Percentiles rank a stretch among this genome's conserved stretches.
phyloP scores from a whole-genome alignment of 2,888 invertebrate species.

The Octonoba sinensis region DNA sequence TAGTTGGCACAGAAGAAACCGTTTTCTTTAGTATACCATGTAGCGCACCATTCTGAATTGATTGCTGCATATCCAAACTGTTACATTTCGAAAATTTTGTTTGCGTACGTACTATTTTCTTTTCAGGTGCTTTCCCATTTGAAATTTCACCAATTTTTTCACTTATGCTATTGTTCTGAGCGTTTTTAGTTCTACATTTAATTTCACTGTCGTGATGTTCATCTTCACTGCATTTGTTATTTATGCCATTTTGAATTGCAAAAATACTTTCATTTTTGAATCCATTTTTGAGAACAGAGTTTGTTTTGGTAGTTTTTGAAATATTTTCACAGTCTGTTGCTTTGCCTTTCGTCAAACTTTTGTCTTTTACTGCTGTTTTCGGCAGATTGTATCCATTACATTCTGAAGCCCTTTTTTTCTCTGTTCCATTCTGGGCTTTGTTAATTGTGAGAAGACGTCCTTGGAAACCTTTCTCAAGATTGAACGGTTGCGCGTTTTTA shows the following conservation, averaged over 20 bases:
- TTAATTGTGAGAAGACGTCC: constrained; percentile 57
- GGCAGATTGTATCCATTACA: constrained; percentile 13
- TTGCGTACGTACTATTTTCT: background rate
- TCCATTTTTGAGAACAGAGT: background rate
- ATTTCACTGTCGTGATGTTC: constrained; percentile 4
- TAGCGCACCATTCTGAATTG: background rate
- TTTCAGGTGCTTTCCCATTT: background rate
- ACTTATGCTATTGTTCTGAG: background rate
- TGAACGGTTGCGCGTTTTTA: constrained; percentile 55
- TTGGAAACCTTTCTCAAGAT: constrained; percentile 60
- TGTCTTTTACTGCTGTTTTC: background rate
- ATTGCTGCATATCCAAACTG: constrained; percentile 11
- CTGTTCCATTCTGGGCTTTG: constrained; percentile 32
- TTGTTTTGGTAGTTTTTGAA: background rate
- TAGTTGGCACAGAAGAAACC: background rate
- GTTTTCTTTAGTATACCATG: constrained; percentile 52
- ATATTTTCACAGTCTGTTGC: background rate
- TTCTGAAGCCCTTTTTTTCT: constrained; percentile 18
- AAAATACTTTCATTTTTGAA: background rate
- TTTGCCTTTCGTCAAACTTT: constrained; percentile 11
- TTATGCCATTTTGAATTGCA: constrained; percentile 14
- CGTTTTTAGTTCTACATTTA: background rate
- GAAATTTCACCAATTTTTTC: background rate
- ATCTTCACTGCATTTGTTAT: background rate
- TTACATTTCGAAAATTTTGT: constrained; percentile 23